Conservation (phyloP, 2,113 vertebrate species). For the Nothoprocta pentlandii region DNA sequence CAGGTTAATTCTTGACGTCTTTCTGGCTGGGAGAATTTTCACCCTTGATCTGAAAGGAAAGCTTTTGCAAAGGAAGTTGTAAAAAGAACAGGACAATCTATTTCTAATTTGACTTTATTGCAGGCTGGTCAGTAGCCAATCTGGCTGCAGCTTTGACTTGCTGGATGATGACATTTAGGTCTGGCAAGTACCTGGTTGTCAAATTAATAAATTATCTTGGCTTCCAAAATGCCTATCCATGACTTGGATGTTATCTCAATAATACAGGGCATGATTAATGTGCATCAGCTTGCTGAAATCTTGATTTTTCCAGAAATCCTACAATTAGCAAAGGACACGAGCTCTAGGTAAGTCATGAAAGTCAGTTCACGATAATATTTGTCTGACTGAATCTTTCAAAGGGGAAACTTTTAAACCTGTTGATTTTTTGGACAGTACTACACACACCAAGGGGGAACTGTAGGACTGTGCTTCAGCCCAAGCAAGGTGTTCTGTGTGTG, state of each 20-base stretch:
- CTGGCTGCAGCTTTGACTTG: not conserved
- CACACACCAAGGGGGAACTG: fast-evolving
- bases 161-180: not conserved
- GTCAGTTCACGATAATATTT: not conserved
- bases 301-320: not conserved
- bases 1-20: not conserved
- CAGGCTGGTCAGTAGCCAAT: not conserved
- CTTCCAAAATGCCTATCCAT: not conserved
- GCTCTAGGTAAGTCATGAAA: not conserved
- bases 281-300: not conserved
- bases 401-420: not conserved
- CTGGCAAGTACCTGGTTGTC: not conserved
- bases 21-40: not conserved
- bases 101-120: not conserved
- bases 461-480: not conserved
- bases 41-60: not conserved
- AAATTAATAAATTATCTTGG: not conserved
- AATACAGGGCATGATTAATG: not conserved
- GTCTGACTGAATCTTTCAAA: not conserved
- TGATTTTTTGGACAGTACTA: fast-evolving
- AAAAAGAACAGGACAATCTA: not conserved
- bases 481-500: not conserved
- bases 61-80: not conserved
- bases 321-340: not conserved
- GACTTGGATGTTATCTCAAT: not conserved